These are phyloP conservation scores for Carlito syrichta DNA, from an alignment of 2,113 vertebrate species.

Conservation along the genomic window DNA sequence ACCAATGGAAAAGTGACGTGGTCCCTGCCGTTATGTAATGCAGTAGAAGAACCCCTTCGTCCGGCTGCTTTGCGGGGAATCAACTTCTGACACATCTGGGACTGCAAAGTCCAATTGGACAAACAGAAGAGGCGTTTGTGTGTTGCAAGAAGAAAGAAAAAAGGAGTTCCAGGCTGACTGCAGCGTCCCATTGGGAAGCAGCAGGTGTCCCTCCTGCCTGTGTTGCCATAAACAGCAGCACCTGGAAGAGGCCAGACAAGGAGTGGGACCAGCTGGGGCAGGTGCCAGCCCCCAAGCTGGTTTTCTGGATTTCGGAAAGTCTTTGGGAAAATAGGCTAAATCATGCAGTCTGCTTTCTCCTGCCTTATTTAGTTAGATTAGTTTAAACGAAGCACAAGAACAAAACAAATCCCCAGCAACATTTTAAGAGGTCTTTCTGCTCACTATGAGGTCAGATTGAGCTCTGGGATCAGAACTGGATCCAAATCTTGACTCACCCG, in stretches of 20 bases:
- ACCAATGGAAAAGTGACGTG: slow-evolving; percentile 64
- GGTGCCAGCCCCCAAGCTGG: slow-evolving; percentile 50
- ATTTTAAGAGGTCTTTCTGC: not conserved
- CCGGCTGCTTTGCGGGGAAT: slow-evolving; percentile 29
- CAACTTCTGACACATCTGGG: slow-evolving; percentile 58
- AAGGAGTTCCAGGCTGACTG: not conserved
- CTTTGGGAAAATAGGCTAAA: slow-evolving; percentile 56
- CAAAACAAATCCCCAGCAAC: slow-evolving; percentile 43
- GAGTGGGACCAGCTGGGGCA: slow-evolving; percentile 56
- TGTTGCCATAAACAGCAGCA: slow-evolving; percentile 71
- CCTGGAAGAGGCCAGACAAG: slow-evolving; percentile 63
- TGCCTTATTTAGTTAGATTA: slow-evolving; percentile 56
- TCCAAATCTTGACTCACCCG: not conserved
- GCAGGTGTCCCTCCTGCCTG: slow-evolving; percentile 39
- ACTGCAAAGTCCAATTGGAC: slow-evolving; percentile 25
- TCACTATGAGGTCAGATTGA: not conserved
- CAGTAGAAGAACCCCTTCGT: slow-evolving; percentile 13
- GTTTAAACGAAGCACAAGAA: slow-evolving; percentile 34
- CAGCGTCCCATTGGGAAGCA: slow-evolving; percentile 28
- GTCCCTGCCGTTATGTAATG: slow-evolving; percentile 57
- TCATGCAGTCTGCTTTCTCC: not conserved
- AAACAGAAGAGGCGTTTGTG: slow-evolving; percentile 11
- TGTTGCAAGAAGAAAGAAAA: slow-evolving; percentile 55
- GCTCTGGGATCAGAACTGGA: not conserved
- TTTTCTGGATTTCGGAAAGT: slow-evolving; percentile 68